Conservation (phyloP, 2,113 vertebrate genomes). For the Sinocyclocheilus anshuiensis region DNA sequence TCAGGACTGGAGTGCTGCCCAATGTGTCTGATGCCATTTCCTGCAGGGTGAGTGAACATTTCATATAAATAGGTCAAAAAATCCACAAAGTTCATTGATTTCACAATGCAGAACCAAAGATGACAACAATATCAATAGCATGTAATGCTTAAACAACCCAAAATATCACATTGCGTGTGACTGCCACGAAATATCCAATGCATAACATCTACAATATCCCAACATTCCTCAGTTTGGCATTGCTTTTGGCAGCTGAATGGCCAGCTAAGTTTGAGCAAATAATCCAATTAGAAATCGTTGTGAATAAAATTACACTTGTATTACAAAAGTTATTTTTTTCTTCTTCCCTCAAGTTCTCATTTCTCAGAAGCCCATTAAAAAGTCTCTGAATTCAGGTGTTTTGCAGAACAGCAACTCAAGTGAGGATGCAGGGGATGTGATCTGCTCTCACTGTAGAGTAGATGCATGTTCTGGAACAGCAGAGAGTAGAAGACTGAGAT, state of each 20-base stretch:
- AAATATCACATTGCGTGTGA: not conserved
- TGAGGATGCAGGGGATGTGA: not conserved
- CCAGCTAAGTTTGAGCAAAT: not conserved
- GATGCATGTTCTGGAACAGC: not conserved
- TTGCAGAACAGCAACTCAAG: not conserved
- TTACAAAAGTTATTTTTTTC: not conserved
- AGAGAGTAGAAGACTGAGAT: constrained; percentile 30
- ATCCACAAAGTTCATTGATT: not conserved
- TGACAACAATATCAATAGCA: not conserved
- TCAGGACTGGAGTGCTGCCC: constrained; percentile 78
- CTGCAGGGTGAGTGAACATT: constrained; percentile 72
- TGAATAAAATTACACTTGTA: not conserved
- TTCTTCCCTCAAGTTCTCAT: not conserved
- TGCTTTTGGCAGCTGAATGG: not conserved
- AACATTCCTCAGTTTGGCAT: not conserved
- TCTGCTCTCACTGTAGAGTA: not conserved
- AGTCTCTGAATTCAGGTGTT: not conserved
- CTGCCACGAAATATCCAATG: not conserved
- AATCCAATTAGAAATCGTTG: not conserved
- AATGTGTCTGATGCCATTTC: constrained; percentile 80
- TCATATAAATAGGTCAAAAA: not conserved
- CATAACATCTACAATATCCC: not conserved
- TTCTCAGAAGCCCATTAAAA: not conserved
- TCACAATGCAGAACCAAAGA: not conserved
- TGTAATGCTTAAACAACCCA: not conserved